phyloP scores from a whole-genome alignment of 1,140 invertebrate genomes.

The Argopecten irradians region DNA sequence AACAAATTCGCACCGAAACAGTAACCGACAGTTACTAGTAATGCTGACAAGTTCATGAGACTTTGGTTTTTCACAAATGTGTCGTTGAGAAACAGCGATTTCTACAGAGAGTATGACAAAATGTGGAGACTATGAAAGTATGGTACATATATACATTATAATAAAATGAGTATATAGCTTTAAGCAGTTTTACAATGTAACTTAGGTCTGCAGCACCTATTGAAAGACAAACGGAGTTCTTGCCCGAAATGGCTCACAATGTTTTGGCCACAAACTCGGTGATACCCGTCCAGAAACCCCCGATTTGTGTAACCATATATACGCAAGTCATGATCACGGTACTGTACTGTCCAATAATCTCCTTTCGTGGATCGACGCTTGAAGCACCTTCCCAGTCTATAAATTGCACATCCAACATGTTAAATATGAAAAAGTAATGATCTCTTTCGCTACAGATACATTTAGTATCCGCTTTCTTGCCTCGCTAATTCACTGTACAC shows the following conservation, averaged over 20 bases:
- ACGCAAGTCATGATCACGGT: neutral
- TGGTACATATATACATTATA: neutral
- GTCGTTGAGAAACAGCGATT: neutral
- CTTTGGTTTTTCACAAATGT: conserved; percentile 4
- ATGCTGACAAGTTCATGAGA: neutral
- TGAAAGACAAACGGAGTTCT: neutral
- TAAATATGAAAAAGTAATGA: neutral
- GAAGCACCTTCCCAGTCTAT: neutral
- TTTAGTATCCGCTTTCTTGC: neutral
- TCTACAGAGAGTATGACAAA: neutral
- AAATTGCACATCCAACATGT: conserved; percentile 21
- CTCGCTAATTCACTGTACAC: neutral
- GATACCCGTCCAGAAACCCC: neutral
- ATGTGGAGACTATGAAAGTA: conserved; percentile 11
- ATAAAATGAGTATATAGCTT: conserved; percentile 18
- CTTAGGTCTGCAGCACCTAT: conserved; percentile 20
- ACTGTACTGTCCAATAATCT: neutral
- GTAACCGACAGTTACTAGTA: neutral
- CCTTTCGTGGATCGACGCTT: neutral
- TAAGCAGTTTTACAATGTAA: conserved; percentile 18
- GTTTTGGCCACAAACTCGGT: neutral
- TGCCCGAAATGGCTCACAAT: neutral
- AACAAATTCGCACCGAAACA: neutral
- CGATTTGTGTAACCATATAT: neutral
- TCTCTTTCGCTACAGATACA: neutral